A percentile compares a stretch with the other conserved stretches of the same genome.
These are phyloP conservation scores for Encarsia formosa DNA, from an alignment of 2,888 invertebrate genomes.

Conservation along the genomic window DNA sequence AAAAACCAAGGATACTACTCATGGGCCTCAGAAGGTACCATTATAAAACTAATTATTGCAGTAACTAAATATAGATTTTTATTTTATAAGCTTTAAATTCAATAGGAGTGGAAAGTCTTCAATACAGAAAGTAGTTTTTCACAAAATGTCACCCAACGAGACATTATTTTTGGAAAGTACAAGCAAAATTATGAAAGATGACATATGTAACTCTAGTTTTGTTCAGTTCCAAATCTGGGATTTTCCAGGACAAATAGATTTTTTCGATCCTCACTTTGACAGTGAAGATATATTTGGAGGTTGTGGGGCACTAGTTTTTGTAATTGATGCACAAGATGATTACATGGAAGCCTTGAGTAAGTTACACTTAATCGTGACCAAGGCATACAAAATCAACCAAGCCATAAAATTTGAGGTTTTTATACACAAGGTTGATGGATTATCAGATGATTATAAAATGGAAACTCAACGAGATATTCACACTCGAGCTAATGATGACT, in stretches of 20 bases:
- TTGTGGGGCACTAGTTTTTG: constrained; percentile 96
- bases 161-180: constrained; percentile 97
- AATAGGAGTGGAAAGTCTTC: constrained; percentile 96
- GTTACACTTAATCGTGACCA: constrained; percentile 87
- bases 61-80: not conserved
- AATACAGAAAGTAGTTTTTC: constrained; percentile 99
- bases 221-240: constrained; percentile 99
- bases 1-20: constrained; percentile 87
- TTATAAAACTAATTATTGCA: not conserved
- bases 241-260: constrained; percentile 98
- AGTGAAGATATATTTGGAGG: constrained; percentile 95
- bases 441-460: constrained; percentile 98
- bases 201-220: constrained; percentile 94
- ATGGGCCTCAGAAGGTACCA: constrained; percentile 86
- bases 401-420: constrained; percentile 97
- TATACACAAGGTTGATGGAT: constrained; percentile 98
- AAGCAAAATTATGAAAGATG: constrained; percentile 97
- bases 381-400: constrained; percentile 93
- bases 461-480: constrained; percentile 98
- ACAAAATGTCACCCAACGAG: constrained; percentile 99
- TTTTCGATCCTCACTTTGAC: constrained; percentile 94
- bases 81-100: not conserved
- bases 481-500: constrained; percentile 91
- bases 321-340: constrained; percentile 99
- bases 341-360: constrained; percentile 93